A percentile compares a stretch with the other conserved stretches of the same genome.
Evolutionary conservation across 2,888 invertebrate genomes (phyloP).

Genomic region (Crematogaster levior): DNA sequence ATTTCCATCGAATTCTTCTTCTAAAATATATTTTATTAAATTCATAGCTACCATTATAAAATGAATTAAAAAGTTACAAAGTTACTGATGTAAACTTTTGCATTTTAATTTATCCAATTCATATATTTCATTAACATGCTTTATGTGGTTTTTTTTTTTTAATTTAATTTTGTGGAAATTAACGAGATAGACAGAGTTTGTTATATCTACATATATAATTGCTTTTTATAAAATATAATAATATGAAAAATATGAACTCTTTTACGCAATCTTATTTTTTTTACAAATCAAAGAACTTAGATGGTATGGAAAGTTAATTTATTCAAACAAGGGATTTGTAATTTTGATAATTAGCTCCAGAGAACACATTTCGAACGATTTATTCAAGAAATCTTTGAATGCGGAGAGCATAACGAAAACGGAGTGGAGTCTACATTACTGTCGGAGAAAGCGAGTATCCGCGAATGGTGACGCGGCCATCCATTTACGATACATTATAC

Average conservation of each 20-base stretch:
- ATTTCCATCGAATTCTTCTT: not conserved
- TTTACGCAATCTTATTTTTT: not conserved
- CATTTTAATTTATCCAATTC: not conserved
- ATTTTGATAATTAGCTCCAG: not conserved
- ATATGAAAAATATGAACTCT: not conserved
- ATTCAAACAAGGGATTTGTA: not conserved
- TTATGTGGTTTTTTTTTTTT: not conserved
- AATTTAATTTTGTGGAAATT: not conserved
- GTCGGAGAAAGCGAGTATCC: constrained; percentile 68
- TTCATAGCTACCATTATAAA: not conserved
- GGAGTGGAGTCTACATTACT: constrained; percentile 55
- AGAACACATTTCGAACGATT: not conserved
- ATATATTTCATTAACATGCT: not conserved
- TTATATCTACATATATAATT: not conserved
- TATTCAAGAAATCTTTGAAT: not conserved
- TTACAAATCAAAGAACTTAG: no score
- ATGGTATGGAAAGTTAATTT: not conserved
- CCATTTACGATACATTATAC: constrained; percentile 63
- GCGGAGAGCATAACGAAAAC: not conserved
- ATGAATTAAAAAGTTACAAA: no score
- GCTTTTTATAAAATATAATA: not conserved
- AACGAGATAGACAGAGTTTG: not conserved
- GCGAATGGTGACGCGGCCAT: constrained; percentile 62
- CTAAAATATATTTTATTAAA: not conserved
- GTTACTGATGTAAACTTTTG: not conserved